phyloP scores from a whole-genome alignment of 2,888 invertebrate species.

The Caenorhabditis afra region DNA sequence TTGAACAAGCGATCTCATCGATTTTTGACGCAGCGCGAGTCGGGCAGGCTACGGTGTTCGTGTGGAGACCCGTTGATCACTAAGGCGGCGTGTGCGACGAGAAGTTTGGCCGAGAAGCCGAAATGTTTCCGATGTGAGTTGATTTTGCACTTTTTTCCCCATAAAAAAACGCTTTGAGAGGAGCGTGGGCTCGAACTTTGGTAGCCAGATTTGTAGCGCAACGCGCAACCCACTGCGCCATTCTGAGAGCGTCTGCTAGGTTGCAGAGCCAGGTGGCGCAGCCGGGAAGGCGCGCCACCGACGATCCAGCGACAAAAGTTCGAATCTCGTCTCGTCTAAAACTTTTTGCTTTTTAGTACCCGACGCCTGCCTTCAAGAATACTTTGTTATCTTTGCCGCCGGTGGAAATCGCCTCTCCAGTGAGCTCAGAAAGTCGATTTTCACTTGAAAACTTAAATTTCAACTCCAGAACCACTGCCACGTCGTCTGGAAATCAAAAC shows the following conservation, averaged over 20 bases:
- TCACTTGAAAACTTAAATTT: neutral
- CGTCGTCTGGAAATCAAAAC: neutral
- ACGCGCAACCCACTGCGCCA: no score
- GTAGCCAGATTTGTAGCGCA: no score
- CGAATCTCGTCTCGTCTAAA: neutral
- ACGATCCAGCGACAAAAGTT: neutral
- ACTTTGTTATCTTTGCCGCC: slow-evolving; percentile 34
- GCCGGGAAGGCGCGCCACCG: neutral
- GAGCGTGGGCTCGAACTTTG: neutral
- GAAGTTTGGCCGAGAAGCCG: slow-evolving; percentile 5
- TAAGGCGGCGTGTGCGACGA: slow-evolving; percentile 26
- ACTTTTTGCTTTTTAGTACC: slow-evolving; percentile 36
- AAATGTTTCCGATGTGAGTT: slow-evolving; percentile 37
- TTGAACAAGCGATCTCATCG: slow-evolving; percentile 28
- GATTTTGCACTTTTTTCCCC: neutral
- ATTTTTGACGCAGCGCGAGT: slow-evolving; percentile 26
- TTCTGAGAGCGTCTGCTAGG: no score
- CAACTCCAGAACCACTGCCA: slow-evolving; percentile 1
- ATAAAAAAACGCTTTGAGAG: neutral
- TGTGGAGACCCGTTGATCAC: slow-evolving; percentile 49
- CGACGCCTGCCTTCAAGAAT: slow-evolving; percentile 39
- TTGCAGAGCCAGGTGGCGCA: neutral
- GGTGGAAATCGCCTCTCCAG: slow-evolving; percentile 43
- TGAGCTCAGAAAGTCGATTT: no score
- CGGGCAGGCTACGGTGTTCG: slow-evolving; percentile 19